Percentiles rank a stretch among this genome's conserved stretches.
These are phyloP conservation scores for Okapia johnstoni DNA, from an alignment of 2,113 vertebrate genomes.

Conservation along the genomic window DNA sequence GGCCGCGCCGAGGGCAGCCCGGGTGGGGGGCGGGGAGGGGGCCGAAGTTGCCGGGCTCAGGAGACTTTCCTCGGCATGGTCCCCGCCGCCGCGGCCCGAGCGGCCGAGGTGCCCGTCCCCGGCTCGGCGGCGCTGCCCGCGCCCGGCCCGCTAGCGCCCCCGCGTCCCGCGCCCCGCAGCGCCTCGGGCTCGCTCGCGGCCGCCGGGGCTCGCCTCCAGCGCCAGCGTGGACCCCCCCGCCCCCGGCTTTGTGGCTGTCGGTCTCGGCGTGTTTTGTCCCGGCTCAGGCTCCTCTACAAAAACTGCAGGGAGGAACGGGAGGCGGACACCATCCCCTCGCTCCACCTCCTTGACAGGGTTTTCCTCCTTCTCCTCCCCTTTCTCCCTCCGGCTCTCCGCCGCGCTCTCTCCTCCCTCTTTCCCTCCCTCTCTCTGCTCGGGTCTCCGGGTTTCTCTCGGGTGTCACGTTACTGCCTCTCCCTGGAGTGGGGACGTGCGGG, in stretches of 20 bases:
- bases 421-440: slow-evolving; percentile 44
- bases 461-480: slow-evolving; percentile 64
- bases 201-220: slow-evolving; percentile 57
- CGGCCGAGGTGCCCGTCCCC: slow-evolving; percentile 45
- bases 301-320: slow-evolving; percentile 58
- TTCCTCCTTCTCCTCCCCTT: slow-evolving; percentile 53
- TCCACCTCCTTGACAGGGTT: slow-evolving; percentile 69
- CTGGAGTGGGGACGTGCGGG: background rate
- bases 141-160: slow-evolving; percentile 20
- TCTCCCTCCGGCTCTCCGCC: slow-evolving; percentile 36
- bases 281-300: slow-evolving; percentile 46
- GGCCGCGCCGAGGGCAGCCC: slow-evolving; percentile 61
- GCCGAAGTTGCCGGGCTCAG: slow-evolving; percentile 59
- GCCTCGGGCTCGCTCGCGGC: slow-evolving; percentile 52
- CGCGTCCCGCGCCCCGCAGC: slow-evolving; percentile 8
- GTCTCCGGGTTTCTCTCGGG: slow-evolving; percentile 36
- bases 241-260: slow-evolving; percentile 64
- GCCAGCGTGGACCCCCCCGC: slow-evolving; percentile 69
- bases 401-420: slow-evolving; percentile 35
- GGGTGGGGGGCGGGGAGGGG: slow-evolving; percentile 62
- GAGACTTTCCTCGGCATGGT: slow-evolving; percentile 62
- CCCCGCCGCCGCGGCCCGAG: slow-evolving; percentile 39
- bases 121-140: background rate
- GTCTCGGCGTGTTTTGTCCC: slow-evolving; percentile 58
- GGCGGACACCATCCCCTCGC: slow-evolving; percentile 74